Conservation (phyloP, 2,888 invertebrate species). For the Nomada fabriciana region DNA sequence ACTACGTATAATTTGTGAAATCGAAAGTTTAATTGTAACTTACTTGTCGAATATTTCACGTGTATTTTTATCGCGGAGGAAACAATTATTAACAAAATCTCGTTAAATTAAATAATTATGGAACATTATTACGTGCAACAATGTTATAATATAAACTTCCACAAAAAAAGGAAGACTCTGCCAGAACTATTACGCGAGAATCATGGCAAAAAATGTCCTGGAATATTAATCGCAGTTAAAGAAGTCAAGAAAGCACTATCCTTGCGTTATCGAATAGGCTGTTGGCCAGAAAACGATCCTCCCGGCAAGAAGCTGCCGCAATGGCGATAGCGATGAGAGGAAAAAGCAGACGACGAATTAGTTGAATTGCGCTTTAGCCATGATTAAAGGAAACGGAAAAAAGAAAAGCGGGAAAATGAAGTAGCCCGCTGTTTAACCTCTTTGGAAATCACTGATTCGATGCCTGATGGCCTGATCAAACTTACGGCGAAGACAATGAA, state of each 20-base stretch:
- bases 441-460: slow-evolving; percentile 56
- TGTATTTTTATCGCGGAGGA: not conserved
- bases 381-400: slow-evolving; percentile 15
- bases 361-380: slow-evolving; percentile 28
- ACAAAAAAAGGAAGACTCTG: not conserved
- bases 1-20: too few relatives aligned
- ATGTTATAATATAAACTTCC: not conserved
- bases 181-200: not conserved
- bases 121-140: not conserved
- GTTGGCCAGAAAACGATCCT: slow-evolving; percentile 5
- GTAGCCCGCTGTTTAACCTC: slow-evolving; percentile 29
- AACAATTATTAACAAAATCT: not conserved
- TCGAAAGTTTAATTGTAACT: too few relatives aligned
- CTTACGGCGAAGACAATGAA: slow-evolving; percentile 30
- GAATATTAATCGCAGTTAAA: not conserved
- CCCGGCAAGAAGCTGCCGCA: not conserved
- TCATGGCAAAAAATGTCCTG: not conserved
- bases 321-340: slow-evolving; percentile 7
- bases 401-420: slow-evolving; percentile 24
- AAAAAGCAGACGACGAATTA: slow-evolving; percentile 25
- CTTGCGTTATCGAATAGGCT: not conserved
- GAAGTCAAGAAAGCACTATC: not conserved
- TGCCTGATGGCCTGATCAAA: slow-evolving; percentile 57
- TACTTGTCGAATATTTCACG: too few relatives aligned
- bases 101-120: too few relatives aligned